These are phyloP conservation scores for Mormyrops attenuatus DNA, from an alignment of 2,797 vertebrate genomes.

Conservation along the genomic window DNA sequence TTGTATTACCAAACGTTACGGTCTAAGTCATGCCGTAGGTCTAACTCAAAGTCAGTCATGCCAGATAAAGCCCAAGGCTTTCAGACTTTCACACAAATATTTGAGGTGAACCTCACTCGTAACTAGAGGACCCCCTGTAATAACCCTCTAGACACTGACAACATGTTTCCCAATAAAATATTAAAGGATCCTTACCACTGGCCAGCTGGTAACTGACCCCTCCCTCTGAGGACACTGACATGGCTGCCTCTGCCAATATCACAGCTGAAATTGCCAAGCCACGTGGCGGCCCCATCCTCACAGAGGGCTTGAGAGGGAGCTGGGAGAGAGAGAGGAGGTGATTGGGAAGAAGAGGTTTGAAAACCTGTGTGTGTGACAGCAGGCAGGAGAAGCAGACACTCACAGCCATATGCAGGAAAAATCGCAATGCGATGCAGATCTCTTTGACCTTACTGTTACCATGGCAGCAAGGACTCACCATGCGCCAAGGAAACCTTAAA, in stretches of 20 bases:
- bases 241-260: not conserved
- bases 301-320: not conserved
- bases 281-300: not conserved
- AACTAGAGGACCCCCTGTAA: not conserved
- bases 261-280: not conserved
- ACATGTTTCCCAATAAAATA: not conserved
- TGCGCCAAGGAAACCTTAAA: not conserved
- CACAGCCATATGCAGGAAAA: not conserved
- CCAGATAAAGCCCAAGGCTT: not conserved
- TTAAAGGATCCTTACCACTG: not conserved
- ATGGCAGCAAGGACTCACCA: not conserved
- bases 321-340: not conserved
- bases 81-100: not conserved
- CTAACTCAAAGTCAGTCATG: not conserved
- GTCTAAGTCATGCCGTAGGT: not conserved
- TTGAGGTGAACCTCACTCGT: not conserved
- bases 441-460: not conserved
- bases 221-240: not conserved
- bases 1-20: not conserved
- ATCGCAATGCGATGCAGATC: not conserved
- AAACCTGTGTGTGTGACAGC: not conserved
- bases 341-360: not conserved
- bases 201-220: not conserved
- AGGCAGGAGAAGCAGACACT: not conserved
- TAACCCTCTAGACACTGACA: not conserved